Percentiles rank a stretch among this genome's conserved stretches.
Evolutionary conservation across 2,888 invertebrate species (phyloP).

Genomic region (Cantharis rufa): DNA sequence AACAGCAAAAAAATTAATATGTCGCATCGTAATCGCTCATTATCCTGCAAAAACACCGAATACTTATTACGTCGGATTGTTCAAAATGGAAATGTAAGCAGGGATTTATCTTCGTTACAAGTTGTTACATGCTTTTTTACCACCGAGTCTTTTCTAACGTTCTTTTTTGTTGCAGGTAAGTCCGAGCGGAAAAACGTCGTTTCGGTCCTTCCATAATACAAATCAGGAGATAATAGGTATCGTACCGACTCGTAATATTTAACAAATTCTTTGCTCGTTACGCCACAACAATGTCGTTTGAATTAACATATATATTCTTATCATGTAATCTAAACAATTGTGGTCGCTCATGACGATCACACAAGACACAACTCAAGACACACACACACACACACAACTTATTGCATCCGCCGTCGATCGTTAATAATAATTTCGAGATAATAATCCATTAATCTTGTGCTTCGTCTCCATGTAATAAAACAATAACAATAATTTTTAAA

Average conservation of each 20-base stretch:
- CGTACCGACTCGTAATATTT: background rate
- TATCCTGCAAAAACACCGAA: constrained; percentile 30
- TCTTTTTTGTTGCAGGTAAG: constrained; percentile 17
- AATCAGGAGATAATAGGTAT: background rate
- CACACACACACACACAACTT: background rate
- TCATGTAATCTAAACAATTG: constrained; percentile 40
- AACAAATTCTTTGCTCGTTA: background rate
- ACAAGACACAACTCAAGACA: background rate
- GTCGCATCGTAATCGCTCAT: constrained; percentile 38
- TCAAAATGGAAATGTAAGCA: constrained; percentile 40
- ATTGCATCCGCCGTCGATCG: background rate
- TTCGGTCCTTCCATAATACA: background rate
- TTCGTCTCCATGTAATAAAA: background rate
- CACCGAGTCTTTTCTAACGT: background rate
- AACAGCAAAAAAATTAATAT: constrained; percentile 32
- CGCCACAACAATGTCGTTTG: background rate
- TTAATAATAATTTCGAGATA: background rate
- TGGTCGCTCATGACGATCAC: constrained; percentile 35
- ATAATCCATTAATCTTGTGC: background rate
- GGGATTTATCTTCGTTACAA: constrained; percentile 31
- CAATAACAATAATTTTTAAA: background rate
- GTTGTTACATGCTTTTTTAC: background rate
- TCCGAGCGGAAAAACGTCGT: background rate
- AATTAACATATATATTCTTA: constrained; percentile 36
- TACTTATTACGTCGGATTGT: constrained; percentile 17